Base-by-base conservation (phyloP, 2,797 vertebrate species). In the Mastacembelus armatus region DNA sequence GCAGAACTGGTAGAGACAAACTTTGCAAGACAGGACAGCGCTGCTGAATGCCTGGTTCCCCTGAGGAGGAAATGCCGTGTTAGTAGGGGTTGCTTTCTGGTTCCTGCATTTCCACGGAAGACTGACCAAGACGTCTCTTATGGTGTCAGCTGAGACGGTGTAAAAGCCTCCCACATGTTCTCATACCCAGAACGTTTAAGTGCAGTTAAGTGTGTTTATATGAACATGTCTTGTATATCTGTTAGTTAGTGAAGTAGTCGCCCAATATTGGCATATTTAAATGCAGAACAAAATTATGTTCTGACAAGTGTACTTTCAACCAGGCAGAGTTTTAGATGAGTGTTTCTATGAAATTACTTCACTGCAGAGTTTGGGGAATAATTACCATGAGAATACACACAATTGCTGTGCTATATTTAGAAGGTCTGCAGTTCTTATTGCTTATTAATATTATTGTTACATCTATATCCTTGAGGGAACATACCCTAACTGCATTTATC, bases 381-480 rank as follows among this genome's bases (percentile, higher is more conserved):
- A 70, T 75, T 62, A 65, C 29, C 32, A 59, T 15, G 14, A 21
- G 40, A 58, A 2, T 0, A 38, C 30, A 55, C 61, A 66, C 29
- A 29, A 60, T 4, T 2, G 0, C 38, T 50, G 47, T 33, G 49
- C 44, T 67, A 77, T 39, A n/a, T 80, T 65, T 59, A 70, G 44
- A 66, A 54, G 77, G 73, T 65, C 57, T 70, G 58, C 44, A 62
- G 49, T 24, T 51, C 54, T 67, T 71, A 75, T 71, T 64, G 30
- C n/a, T 79, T 76, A 74, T 65, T 75, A 71, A 76, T 49, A 44
- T 74, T 39, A 56, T 54, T 36, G 50, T 57, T 54, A 48, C 61
- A 71, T 29, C 2, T 14, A 42, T 16, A 10, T 61, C 66, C 57
- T 64, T 35, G 29, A 3, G 4, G 57, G 22, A 58, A 47, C 64